phyloP scores from a whole-genome alignment of 2,888 invertebrate genomes.

The Callyntrura sp. region DNA sequence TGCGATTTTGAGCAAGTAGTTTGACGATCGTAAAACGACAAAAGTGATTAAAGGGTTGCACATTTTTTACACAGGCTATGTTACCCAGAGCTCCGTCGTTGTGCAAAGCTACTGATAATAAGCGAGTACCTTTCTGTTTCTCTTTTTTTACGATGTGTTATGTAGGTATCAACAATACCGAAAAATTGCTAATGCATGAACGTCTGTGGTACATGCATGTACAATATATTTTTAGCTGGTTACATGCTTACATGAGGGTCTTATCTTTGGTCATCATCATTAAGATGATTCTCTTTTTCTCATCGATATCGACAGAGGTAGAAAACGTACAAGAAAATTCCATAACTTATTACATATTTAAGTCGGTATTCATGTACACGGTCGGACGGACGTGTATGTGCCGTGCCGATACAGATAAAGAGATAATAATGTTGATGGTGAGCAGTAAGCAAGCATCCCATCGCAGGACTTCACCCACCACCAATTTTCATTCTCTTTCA shows the following conservation, averaged over 20 bases:
- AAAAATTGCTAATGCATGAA: slow-evolving; percentile 14
- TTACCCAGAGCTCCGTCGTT: background rate
- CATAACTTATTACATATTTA: slow-evolving; percentile 18
- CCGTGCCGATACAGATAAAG: slow-evolving; percentile 23
- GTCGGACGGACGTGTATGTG: background rate
- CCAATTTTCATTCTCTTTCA: slow-evolving; percentile 66
- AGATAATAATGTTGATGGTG: slow-evolving; percentile 17
- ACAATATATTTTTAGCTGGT: background rate
- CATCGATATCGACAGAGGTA: slow-evolving; percentile 14
- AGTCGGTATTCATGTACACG: background rate
- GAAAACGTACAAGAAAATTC: slow-evolving; percentile 35
- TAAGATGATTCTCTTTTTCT: slow-evolving; percentile 3
- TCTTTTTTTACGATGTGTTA: background rate
- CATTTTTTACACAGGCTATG: slow-evolving; percentile 17
- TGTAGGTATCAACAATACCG: slow-evolving; percentile 11
- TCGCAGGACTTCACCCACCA: slow-evolving; percentile 36
- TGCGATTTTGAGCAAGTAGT: slow-evolving; percentile 40
- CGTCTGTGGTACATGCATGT: background rate
- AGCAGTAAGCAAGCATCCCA: slow-evolving; percentile 24
- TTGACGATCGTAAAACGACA: slow-evolving; percentile 60
- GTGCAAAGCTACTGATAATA: background rate
- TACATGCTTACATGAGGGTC: background rate
- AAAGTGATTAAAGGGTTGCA: slow-evolving; percentile 70
- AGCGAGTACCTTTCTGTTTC: too few species aligned
- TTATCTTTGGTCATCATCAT: slow-evolving; percentile 23